Percentiles rank a stretch among this genome's conserved stretches.
These are phyloP conservation scores for Prolemur simus DNA, from an alignment of 2,113 vertebrate genomes.

Conservation along the genomic window DNA sequence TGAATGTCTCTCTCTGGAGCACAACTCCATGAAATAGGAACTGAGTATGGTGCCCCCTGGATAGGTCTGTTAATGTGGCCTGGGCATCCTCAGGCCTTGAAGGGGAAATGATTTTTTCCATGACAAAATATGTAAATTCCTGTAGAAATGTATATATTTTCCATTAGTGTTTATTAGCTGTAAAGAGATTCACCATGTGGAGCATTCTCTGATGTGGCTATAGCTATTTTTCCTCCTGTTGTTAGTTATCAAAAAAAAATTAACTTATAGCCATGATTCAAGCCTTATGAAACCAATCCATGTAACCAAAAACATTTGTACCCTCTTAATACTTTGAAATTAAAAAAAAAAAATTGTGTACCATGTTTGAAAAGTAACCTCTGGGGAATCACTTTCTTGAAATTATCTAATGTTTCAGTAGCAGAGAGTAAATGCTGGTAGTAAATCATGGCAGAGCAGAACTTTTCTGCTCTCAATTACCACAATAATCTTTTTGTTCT, in stretches of 20 bases:
- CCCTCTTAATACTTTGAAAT: too few relatives aligned
- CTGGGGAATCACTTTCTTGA: background rate
- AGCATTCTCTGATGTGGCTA: background rate
- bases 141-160: background rate
- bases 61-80: background rate
- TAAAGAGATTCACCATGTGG: background rate
- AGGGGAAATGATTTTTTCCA: background rate
- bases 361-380: background rate
- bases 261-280: too few relatives aligned
- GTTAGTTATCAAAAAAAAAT: background rate
- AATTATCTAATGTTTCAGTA: background rate
- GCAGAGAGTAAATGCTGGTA: background rate
- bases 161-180: background rate
- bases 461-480: background rate
- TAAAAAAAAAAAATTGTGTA: too few relatives aligned
- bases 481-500: background rate
- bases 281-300: too few relatives aligned
- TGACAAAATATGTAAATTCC: background rate
- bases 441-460: background rate
- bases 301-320: too few relatives aligned
- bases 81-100: background rate
- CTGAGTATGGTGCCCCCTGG: fast-evolving
- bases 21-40: background rate
- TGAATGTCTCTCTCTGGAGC: background rate
- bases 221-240: background rate